Evolutionary conservation across 2,113 vertebrate species (phyloP).

Genomic region (Symphodus melops): DNA sequence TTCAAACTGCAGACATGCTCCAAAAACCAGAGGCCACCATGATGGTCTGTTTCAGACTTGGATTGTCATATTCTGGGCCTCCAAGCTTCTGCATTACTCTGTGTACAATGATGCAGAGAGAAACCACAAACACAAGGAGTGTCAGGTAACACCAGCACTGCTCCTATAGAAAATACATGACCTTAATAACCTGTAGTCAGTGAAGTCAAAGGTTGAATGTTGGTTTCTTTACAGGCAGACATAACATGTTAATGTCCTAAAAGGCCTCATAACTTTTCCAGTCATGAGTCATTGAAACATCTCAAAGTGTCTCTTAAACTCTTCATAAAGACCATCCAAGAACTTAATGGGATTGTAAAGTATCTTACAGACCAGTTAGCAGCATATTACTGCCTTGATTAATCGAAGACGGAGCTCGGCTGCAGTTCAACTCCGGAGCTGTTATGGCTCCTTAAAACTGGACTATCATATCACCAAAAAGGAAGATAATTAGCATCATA

Average conservation of each 20-base stretch:
- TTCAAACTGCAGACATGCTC: too few relatives aligned
- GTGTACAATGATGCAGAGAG: too few relatives aligned
- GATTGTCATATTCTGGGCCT: neutral
- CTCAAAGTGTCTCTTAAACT: neutral
- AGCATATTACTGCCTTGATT: neutral
- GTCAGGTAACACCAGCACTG: too few relatives aligned
- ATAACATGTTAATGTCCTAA: neutral
- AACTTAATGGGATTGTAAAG: slow-evolving; percentile 9
- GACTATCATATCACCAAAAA: neutral
- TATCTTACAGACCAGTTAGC: neutral
- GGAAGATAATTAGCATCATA: neutral
- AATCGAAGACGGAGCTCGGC: neutral
- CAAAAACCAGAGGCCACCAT: too few relatives aligned
- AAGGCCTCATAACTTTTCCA: neutral
- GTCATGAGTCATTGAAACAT: neutral
- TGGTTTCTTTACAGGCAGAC: neutral
- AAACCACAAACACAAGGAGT: too few relatives aligned
- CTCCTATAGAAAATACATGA: too few relatives aligned
- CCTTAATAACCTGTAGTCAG: neutral
- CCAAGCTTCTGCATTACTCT: too few relatives aligned
- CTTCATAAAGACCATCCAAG: neutral
- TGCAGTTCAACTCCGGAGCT: neutral
- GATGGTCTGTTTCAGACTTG: too few relatives aligned
- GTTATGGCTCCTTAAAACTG: neutral
- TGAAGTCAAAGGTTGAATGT: neutral